Evolutionary conservation across 2,888 invertebrate species (phyloP).

Genomic region (Drosophila basisetae): DNA sequence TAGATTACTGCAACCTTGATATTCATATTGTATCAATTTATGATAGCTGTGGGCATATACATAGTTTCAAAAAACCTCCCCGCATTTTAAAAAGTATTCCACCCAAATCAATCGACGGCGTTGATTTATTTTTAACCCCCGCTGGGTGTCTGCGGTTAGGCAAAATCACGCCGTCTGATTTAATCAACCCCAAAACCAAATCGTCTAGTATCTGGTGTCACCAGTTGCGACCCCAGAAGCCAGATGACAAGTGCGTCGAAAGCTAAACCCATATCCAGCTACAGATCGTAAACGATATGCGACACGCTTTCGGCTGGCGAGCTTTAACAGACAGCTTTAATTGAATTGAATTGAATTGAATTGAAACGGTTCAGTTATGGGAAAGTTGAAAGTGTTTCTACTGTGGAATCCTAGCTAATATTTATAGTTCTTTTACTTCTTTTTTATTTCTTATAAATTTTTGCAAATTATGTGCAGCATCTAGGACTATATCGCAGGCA

Average conservation of each 20-base stretch:
- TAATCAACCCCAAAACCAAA: conserved; percentile 40
- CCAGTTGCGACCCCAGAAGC: conserved; percentile 27
- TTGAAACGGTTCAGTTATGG: conserved; percentile 14
- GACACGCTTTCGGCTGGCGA: conserved; percentile 12
- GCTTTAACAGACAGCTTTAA: conserved; percentile 37
- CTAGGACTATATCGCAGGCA: not conserved
- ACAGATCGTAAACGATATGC: conserved; percentile 67
- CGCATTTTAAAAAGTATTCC: not conserved
- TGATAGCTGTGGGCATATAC: not conserved
- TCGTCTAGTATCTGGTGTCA: conserved; percentile 41
- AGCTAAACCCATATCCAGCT: conserved; percentile 38
- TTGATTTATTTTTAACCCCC: conserved; percentile 31
- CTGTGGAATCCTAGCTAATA: not conserved
- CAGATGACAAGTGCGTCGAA: conserved; percentile 21
- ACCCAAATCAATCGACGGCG: conserved; percentile 28
- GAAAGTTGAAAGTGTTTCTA: not conserved
- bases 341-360: conserved; percentile 49
- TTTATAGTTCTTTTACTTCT: not conserved
- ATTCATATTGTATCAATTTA: conserved; percentile 27
- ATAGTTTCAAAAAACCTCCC: conserved; percentile 2
- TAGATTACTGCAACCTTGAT: conserved; percentile 34
- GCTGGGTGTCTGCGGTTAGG: conserved; percentile 37
- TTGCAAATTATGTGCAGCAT: not conserved
- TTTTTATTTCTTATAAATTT: not conserved
- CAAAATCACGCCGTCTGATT: conserved; percentile 23